These are phyloP conservation scores for Oncopodura yosiiana DNA, from an alignment of 1,140 invertebrate genomes.

Conservation along the genomic window DNA sequence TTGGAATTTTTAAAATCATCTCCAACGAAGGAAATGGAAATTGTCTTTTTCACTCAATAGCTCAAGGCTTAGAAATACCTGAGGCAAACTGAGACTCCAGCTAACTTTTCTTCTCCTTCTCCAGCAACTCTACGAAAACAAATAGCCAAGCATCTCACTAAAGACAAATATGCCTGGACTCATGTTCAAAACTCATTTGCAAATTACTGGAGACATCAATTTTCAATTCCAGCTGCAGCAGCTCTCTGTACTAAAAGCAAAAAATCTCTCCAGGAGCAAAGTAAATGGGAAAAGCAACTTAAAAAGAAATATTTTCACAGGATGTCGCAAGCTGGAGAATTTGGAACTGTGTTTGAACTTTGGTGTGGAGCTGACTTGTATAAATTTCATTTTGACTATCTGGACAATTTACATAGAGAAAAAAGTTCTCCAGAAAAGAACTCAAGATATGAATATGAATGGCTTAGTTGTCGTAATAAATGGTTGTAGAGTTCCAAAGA, in stretches of 20 bases:
- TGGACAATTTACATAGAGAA: neutral
- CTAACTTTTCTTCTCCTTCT: too few relatives aligned
- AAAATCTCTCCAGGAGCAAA: neutral
- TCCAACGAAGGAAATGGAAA: constrained; percentile 9
- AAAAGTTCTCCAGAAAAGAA: neutral
- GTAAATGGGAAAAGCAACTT: neutral
- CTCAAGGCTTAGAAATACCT: too few relatives aligned
- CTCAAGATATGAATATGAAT: constrained; percentile 6
- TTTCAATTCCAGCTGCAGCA: too few relatives aligned
- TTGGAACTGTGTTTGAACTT: constrained; percentile 11
- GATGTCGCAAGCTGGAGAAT: constrained; percentile 6
- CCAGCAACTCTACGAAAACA: too few relatives aligned
- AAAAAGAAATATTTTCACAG: constrained; percentile 5
- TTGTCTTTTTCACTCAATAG: constrained; percentile 16
- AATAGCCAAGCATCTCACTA: too few relatives aligned
- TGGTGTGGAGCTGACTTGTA: constrained; percentile 8
- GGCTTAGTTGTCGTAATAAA: constrained; percentile 18
- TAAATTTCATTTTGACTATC: constrained; percentile 14
- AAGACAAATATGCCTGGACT: too few relatives aligned
- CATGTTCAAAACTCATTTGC: neutral
- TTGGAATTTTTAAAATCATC: constrained; percentile 9
- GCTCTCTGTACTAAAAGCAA: too few relatives aligned
- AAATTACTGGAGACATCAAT: neutral
- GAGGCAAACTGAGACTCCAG: too few relatives aligned
- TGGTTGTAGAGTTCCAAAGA: constrained; percentile 9